These are phyloP conservation scores for Hapalemur alaotrensis DNA, from an alignment of 2,797 vertebrate genomes.

Conservation along the genomic window DNA sequence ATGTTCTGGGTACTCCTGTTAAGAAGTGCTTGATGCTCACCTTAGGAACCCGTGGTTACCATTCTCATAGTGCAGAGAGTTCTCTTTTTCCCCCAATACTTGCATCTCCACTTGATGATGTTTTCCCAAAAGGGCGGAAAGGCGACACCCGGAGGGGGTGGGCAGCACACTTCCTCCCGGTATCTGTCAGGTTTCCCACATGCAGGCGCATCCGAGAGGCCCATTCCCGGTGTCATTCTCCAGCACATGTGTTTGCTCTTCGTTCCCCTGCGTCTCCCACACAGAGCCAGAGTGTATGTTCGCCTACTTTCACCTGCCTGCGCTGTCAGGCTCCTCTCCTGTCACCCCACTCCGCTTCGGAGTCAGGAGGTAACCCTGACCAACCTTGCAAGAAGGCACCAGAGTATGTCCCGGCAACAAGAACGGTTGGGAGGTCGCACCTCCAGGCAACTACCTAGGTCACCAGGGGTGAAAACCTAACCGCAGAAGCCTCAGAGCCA, in stretches of 20 bases:
- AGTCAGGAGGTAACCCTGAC: slow-evolving; percentile 56
- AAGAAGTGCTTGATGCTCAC: not conserved
- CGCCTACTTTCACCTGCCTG: slow-evolving; percentile 64
- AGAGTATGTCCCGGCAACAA: slow-evolving; percentile 52
- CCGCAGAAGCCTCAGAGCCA: not conserved
- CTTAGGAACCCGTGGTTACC: not conserved
- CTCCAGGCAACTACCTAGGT: not conserved
- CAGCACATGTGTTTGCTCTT: not conserved
- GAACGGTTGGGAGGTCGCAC: not conserved
- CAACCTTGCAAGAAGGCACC: slow-evolving; percentile 67
- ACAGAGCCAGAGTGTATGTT: not conserved
- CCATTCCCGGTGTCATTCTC: not conserved
- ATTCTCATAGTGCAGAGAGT: not conserved
- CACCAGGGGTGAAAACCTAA: not conserved
- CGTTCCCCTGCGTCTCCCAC: not conserved
- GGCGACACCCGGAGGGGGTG: not conserved
- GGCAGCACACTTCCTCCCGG: not conserved
- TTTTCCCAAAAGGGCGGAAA: not conserved
- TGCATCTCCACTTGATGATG: not conserved
- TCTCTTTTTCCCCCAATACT: not conserved
- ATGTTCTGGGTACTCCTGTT: not conserved
- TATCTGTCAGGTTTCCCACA: not conserved
- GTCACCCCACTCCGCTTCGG: slow-evolving; percentile 30
- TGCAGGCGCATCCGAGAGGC: not conserved
- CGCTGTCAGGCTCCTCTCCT: not conserved